A percentile compares a stretch with the other conserved stretches of the same genome.
Evolutionary conservation across 2,797 vertebrate species (phyloP).

Genomic region (Fistularia commersonii): DNA sequence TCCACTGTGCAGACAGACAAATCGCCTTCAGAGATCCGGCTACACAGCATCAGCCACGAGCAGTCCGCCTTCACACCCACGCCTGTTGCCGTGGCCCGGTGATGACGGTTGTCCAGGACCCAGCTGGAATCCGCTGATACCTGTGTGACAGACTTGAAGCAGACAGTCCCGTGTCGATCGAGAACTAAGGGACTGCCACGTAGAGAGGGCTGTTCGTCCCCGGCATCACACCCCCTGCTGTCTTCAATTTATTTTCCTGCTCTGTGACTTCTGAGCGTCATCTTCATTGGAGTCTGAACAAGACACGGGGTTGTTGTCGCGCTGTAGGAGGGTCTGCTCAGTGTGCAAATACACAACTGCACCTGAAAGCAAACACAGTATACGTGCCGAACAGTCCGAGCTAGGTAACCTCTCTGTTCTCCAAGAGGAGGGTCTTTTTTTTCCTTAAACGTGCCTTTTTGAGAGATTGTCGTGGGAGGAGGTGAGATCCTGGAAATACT

Average conservation of each 20-base stretch:
- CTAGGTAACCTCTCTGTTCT: conserved; percentile 35
- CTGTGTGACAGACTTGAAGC: background rate
- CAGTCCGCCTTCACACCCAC: conserved; percentile 61
- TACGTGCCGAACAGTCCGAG: conserved; percentile 12
- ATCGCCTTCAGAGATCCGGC: conserved; percentile 76
- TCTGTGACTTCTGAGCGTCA: conserved; percentile 6
- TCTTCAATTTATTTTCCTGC: conserved; percentile 21
- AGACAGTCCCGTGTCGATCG: too few species aligned
- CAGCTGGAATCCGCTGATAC: conserved; percentile 23
- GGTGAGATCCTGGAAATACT: conserved; percentile 67
- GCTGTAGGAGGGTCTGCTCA: conserved; percentile 12
- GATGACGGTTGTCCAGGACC: conserved; percentile 23
- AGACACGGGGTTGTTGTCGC: conserved; percentile 6
- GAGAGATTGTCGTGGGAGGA: conserved; percentile 46
- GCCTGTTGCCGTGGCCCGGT: conserved; percentile 42
- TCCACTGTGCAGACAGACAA: conserved; percentile 71
- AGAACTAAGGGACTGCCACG: too few species aligned
- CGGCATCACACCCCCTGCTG: conserved; percentile 12
- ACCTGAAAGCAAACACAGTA: background rate
- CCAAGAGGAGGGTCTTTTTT: conserved; percentile 12
- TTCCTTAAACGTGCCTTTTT: conserved; percentile 71
- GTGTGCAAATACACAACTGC: conserved; percentile 8
- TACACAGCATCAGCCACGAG: conserved; percentile 86
- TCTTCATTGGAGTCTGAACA: conserved; percentile 19
- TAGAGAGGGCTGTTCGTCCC: background rate